A percentile compares a stretch with the other conserved stretches of the same genome.
Evolutionary conservation across 1,140 invertebrate species (phyloP).

Genomic region (Ceratina australensis): DNA sequence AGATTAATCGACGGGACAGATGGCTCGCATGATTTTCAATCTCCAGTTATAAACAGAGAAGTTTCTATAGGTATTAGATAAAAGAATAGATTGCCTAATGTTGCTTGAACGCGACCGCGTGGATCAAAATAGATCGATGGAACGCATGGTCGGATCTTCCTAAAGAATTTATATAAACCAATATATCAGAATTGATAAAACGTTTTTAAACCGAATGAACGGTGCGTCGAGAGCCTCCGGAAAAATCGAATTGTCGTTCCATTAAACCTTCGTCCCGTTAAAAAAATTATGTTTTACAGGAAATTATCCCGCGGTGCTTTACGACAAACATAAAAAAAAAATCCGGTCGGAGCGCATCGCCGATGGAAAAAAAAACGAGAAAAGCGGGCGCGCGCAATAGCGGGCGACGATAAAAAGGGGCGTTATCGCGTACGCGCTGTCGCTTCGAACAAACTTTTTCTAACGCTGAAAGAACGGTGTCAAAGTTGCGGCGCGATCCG

Average conservation of each 20-base stretch:
- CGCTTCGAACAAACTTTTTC: not conserved
- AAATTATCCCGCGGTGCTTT: not conserved
- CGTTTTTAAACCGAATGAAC: no score
- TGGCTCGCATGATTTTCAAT: no score
- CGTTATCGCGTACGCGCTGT: not conserved
- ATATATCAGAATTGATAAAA: no score
- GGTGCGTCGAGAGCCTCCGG: not conserved
- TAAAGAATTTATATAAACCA: no score
- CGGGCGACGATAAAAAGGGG: slow-evolving; percentile 5
- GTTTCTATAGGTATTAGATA: not conserved
- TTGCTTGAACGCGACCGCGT: no score
- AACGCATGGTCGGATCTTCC: no score
- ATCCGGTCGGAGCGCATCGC: not conserved
- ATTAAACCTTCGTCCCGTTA: not conserved
- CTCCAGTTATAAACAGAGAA: not conserved
- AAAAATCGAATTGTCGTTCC: not conserved
- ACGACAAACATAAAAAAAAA: not conserved
- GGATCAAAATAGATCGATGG: no score
- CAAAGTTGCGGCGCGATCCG: not conserved
- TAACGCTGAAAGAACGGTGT: not conserved
- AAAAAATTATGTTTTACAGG: not conserved
- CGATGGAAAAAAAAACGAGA: not conserved
- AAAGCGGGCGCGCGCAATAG: not conserved
- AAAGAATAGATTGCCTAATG: not conserved
- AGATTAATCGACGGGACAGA: not conserved